Base-by-base conservation (phyloP, 2,113 vertebrate species). In the Gyps fulvus region DNA sequence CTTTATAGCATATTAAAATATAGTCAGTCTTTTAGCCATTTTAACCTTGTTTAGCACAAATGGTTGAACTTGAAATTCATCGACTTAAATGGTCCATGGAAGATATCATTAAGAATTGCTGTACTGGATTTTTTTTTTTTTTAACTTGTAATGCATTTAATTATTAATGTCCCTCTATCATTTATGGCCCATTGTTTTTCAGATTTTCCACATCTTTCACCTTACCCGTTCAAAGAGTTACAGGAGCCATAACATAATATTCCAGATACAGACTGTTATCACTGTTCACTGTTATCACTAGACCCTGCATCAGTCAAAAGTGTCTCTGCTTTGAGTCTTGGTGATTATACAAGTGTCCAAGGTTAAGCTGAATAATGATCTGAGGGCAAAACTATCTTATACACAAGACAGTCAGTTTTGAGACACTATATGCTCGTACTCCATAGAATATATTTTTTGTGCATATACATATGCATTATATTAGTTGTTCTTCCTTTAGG, bases 31-130 rank as follows among this genome's bases (percentile, higher is more conserved):
- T 97, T 96, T 83, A 97, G 96, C 83, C 96, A 93, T 96, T 98
- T 98, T 98, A 98, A 98, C 97, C 97, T 98, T 98, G 97, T 98
- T 98, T 98, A 97, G 96, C 97, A 98, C 93, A 98, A 96, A 97
- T 81, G 92, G 82, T 93, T 97, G 96, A 93, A 97, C 90, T 97
- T 95, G 92, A 97, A 98, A 98, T 98, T 93, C 97, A 98, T 91
- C 2, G 89, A 95, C 82, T 97, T 95, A 76, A 83, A 97, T 89
- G 89, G 94, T 92, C 96, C 97, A 92, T 94, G 93, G 92, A 96
- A 97, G 73, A 87, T 90, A 76, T 50, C 96, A 96, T 98, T 98
- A 98, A 95, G 88, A 96, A 97, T 26, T 83, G 69, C 93, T 94
- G 94, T 92, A 91, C 70, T 7, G 38, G 72, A 87, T 74, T 59